Base-by-base conservation (phyloP, 2,888 invertebrate genomes). In the Pegoplata infirma region DNA sequence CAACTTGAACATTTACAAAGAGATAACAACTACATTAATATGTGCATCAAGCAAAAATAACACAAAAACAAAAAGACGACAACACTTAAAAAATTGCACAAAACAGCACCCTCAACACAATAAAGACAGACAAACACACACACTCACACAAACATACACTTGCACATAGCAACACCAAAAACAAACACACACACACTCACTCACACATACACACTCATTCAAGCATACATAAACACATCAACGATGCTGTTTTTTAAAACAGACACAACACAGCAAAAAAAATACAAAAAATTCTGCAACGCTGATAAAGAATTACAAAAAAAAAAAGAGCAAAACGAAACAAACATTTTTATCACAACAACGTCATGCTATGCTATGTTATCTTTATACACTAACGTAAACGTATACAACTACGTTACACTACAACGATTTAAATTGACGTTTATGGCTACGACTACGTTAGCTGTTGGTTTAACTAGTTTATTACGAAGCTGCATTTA, bases 11-110 rank as follows among this genome's bases (percentile, higher is more conserved):
- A 75, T 79, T 72, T 77, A 73, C 69, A 84, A 83, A 81, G 68
- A 72, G 80, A 84, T 82, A 83, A 83, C 78, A 81, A 81, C 59
- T 64, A 68, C 76, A 78, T 72, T 74, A 66, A 79, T 58, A 80
- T 61, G 72, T 55, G 51, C 19, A 67, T 14, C 32, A 21, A 56
- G 66, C 49, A 58, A 46, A 12, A 56, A 63, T 17, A 61, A 66
- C 25, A 36, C 73, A 63, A 78, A 56, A 66, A 81, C 47, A 40
- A 40, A 16, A 51, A 44, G 6, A 40, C 74, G 53, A 76, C 44
- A 55, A 76, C 76, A 81, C 32, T 32, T 10, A 12, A 40, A 40
- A 40, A 40, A n/a, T 40, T 40, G 36, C 36, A 40, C 36, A 40
- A 40, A 40, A 40, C 36, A 40, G 36, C 36, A 40, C 36, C 36